These are phyloP conservation scores for Silurus glanis DNA, from an alignment of 2,113 vertebrate genomes.

Conservation along the genomic window DNA sequence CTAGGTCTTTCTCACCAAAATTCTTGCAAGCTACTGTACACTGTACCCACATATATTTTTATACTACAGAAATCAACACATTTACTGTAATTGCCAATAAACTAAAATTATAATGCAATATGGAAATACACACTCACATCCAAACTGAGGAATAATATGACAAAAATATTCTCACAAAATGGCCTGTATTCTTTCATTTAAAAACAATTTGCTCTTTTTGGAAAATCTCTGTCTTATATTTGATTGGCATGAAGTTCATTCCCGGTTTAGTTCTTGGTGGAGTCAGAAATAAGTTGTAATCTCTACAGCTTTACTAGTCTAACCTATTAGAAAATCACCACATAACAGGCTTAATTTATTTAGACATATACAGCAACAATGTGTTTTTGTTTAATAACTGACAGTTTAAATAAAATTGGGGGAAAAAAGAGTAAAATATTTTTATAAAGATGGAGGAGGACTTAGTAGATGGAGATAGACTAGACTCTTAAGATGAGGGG, in stretches of 20 bases:
- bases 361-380: neutral
- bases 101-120: neutral
- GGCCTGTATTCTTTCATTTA: neutral
- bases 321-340: neutral
- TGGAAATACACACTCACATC: neutral
- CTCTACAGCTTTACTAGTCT: slow-evolving; percentile 15
- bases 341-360: neutral
- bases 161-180: neutral
- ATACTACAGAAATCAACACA: slow-evolving; percentile 1
- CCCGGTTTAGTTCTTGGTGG: slow-evolving; percentile 36
- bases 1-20: slow-evolving; percentile 29
- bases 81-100: slow-evolving; percentile 23
- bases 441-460: neutral
- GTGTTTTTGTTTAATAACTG: neutral
- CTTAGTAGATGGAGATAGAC: slow-evolving; percentile 60
- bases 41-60: neutral
- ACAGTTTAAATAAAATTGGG: neutral
- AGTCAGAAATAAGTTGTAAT: slow-evolving; percentile 35
- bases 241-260: slow-evolving; percentile 36
- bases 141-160: neutral
- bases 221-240: neutral
- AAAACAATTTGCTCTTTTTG: neutral
- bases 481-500: slow-evolving; percentile 73
- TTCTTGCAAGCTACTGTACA: slow-evolving; percentile 10
- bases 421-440: too few species aligned